phyloP scores from a whole-genome alignment of 1,140 invertebrate genomes.

The Cecropterus lyciades region DNA sequence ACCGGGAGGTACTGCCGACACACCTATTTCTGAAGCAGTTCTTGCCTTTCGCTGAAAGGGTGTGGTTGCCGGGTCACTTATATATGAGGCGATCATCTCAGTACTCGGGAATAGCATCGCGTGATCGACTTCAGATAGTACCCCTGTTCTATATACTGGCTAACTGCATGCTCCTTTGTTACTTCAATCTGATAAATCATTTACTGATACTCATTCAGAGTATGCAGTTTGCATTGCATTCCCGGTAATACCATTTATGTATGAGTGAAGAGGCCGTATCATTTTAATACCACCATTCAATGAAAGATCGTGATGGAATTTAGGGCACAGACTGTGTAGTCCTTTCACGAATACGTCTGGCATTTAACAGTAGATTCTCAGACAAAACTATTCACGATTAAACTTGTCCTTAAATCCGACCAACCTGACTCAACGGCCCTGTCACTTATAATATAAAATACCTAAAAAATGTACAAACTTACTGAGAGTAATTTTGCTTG shows the following conservation, averaged over 20 bases:
- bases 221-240: background rate
- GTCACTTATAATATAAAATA: slow-evolving; percentile 5
- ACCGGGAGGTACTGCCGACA: too few relatives aligned
- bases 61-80: too few relatives aligned
- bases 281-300: slow-evolving; percentile 52
- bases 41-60: too few relatives aligned
- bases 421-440: background rate
- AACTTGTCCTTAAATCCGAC: slow-evolving; percentile 17
- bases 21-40: too few relatives aligned
- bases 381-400: slow-evolving; percentile 38
- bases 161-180: too few relatives aligned
- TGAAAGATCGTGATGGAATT: slow-evolving; percentile 69
- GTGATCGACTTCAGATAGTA: too few relatives aligned
- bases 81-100: too few relatives aligned
- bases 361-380: slow-evolving; percentile 62
- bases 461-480: background rate
- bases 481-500: too few relatives aligned
- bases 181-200: too few relatives aligned
- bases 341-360: slow-evolving; percentile 69
- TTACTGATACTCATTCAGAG: too few relatives aligned
- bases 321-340: slow-evolving; percentile 51
- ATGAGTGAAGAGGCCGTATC: background rate
- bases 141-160: too few relatives aligned
- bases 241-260: background rate
- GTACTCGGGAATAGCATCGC: too few relatives aligned